Evolutionary conservation across 2,113 vertebrate genomes (phyloP), one percentile per base, ranked within the genome.

Genomic region (Oxygymnocypris stewartii): DNA sequence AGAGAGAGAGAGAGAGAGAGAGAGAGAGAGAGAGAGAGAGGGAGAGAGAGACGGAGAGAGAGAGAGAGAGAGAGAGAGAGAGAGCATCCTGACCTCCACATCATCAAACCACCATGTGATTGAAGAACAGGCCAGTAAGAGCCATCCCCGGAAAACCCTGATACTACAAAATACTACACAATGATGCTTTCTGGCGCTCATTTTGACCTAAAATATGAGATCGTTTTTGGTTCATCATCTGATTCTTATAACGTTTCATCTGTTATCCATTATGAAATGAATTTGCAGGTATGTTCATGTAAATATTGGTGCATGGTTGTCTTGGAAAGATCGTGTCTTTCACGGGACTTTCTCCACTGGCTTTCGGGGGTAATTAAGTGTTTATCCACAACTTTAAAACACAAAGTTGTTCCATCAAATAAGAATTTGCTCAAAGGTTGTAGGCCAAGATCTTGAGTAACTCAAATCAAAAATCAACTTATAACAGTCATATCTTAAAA

Each of bases 21-120:
- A 47, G 47, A 47, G 28, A 31, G 28, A 31, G 28, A 2, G 44
- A 47, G 44, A 47, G n/a, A n/a, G n/a, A n/a, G n/a, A n/a, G n/a
- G n/a, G 57, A 90, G 86, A 78, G 75, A 74, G 35, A 20, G 16
- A 47, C n/a, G n/a, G 47, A 13, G 47, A 44, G 42, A 44, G 42
- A 44, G 42, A 44, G 42, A 44, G 42, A 44, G 8, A 44, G 42
- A 44, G 42, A 44, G 42, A 44, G 42, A 51, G 1, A 51, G 13
- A 51, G 14, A 51, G 35, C 35, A 42, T 73, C 69, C 69, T 40
- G 35, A 42, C 37, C 13, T 67, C 28, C 63, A 67, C 63, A 31
- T 13, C 12, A 67, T 63, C 20, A 63, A 63, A 25, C 61, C 61
- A 28, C n/a, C 31, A 28, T 7, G 14, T 18, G 65, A 69, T 9